Evolutionary conservation across 1,140 invertebrate genomes (phyloP), one percentile per base, ranked within the genome.

Genomic region (Chironomus tepperi): DNA sequence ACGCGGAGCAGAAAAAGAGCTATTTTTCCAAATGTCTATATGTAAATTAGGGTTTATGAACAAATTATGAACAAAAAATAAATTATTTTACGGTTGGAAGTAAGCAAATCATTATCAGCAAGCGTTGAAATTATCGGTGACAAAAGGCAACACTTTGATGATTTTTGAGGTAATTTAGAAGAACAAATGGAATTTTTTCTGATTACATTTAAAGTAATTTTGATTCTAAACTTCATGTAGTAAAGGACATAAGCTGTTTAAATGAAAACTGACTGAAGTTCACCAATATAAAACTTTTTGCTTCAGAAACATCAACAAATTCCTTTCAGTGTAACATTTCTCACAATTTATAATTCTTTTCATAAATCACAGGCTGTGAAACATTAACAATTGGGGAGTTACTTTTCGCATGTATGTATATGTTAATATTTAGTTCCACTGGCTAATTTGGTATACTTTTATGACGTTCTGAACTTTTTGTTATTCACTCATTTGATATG

Each of bases 1-100:
- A 70, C 16, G 65, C 65, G 65, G 65, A 70, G 65, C 65, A 70
- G 65, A 70, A 70, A 70, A 70, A 70, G 47, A 70, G 65, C 65
- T 19, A 18, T 70, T 70, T 70, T 57, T 12, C 47, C n/a, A n/a
- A 57, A 57, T 57, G 47, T 57, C 47, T 15, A 57, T 57, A 57
- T 57, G n/a, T 57, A n/a, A 3, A 57, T 57, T 9, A n/a, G 47
- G 24, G 24, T n/a, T n/a, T n/a, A n/a, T n/a, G n/a, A n/a, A n/a
- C n/a, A 34, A 34, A 34, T 34, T 34, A 34, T 34, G 5, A 34
- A 5, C 24, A 34, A 34, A 34, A 34, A 34, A 5, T 5, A n/a
- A n/a, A 2, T 34, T 34, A 34, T 34, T 34, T n/a, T 57, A 57
- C 47, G 47, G 47, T 57, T 12, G 47, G 12, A n/a, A 57, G 12